Evolutionary conservation across 1,140 invertebrate species (phyloP).

Genomic region (Pseudomyrmex concolor): DNA sequence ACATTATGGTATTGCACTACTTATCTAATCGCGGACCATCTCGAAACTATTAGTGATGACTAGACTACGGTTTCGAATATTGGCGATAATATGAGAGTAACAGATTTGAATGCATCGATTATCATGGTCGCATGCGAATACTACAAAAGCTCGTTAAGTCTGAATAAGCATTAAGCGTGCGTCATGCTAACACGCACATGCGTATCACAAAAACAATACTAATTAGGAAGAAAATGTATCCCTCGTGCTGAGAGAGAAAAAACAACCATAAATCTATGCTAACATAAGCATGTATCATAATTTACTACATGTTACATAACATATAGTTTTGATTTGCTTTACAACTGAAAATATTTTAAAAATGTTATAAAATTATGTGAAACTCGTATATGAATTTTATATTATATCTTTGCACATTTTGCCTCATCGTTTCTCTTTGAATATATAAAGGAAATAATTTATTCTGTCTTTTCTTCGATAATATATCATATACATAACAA

Average conservation of each 20-base stretch:
- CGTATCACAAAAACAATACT: background rate
- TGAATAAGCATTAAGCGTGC: slow-evolving; percentile 47
- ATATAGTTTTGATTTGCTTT: background rate
- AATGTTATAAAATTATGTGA: too few relatives aligned
- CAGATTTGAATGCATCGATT: slow-evolving; percentile 58
- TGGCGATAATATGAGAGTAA: slow-evolving; percentile 55
- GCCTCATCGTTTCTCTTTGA: background rate
- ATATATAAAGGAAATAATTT: slow-evolving; percentile 3
- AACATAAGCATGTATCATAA: background rate
- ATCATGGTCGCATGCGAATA: slow-evolving; percentile 59
- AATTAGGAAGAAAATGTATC: background rate
- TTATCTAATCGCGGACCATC: background rate
- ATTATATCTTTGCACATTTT: too few relatives aligned
- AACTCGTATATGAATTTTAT: too few relatives aligned
- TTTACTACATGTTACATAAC: background rate
- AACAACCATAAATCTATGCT: background rate
- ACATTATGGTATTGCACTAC: background rate
- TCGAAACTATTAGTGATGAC: slow-evolving; percentile 4
- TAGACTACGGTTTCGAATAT: slow-evolving; percentile 28
- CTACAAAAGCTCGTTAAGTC: slow-evolving; percentile 56
- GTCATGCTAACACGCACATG: slow-evolving; percentile 15
- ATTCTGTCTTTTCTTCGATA: background rate
- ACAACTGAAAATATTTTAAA: too few relatives aligned
- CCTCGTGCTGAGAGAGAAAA: background rate
- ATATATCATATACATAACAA: background rate